phyloP scores from a whole-genome alignment of 2,113 vertebrate species.

The Otis tarda region DNA sequence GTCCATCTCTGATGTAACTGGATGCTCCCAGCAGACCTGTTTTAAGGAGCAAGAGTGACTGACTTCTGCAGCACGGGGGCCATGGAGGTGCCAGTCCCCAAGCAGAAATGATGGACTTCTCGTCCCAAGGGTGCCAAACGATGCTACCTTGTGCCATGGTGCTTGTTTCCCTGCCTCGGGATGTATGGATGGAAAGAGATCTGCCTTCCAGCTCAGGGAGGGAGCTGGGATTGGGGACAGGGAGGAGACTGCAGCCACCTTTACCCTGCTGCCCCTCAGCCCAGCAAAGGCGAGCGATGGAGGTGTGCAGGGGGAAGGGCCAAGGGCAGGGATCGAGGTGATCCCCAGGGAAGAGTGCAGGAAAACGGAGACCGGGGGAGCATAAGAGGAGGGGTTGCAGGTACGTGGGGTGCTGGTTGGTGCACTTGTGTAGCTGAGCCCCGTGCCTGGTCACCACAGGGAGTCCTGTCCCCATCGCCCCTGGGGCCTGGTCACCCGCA shows the following conservation, averaged over 20 bases:
- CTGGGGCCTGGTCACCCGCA: rapidly evolving
- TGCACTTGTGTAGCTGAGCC: neutral
- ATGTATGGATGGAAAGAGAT: neutral
- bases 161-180: neutral
- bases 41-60: neutral
- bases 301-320: neutral
- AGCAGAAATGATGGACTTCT: neutral
- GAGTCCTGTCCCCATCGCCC: neutral
- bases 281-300: rapidly evolving
- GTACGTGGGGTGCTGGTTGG: too few relatives aligned
- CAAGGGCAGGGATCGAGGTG: neutral
- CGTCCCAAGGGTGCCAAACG: neutral
- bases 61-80: neutral
- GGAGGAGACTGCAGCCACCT: neutral
- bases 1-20: neutral
- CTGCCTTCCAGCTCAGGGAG: neutral
- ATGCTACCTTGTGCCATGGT: too few relatives aligned
- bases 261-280: too few relatives aligned
- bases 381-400: neutral
- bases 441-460: neutral
- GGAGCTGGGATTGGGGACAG: neutral
- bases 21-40: neutral
- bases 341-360: neutral
- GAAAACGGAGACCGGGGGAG: rapidly evolving
- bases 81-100: too few relatives aligned